Percentiles rank a stretch among this genome's conserved stretches.
Conservation (phyloP, 2,888 invertebrate species). For the Tetranychus piercei region DNA sequence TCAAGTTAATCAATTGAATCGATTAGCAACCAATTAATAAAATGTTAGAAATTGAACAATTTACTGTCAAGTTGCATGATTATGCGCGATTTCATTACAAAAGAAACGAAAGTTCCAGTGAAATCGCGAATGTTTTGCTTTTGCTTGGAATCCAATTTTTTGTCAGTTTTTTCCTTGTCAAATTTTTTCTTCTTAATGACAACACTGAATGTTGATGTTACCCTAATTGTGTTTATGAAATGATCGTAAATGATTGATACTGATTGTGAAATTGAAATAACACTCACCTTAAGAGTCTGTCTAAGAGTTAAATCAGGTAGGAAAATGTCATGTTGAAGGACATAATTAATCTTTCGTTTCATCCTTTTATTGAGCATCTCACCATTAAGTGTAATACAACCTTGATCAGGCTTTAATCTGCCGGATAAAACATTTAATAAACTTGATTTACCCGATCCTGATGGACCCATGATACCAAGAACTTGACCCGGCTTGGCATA, state of each 20-base stretch:
- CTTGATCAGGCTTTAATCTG: slow-evolving; percentile 44
- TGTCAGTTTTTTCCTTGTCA: too few species aligned
- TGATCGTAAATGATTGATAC: not conserved
- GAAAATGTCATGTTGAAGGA: slow-evolving; percentile 61
- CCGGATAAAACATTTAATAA: slow-evolving; percentile 56
- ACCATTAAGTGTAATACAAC: slow-evolving; percentile 47
- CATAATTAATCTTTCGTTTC: slow-evolving; percentile 58
- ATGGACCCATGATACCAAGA: slow-evolving; percentile 35
- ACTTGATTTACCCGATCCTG: slow-evolving; percentile 44
- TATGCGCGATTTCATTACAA: too few species aligned
- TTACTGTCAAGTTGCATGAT: too few species aligned
- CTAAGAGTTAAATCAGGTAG: slow-evolving; percentile 56
- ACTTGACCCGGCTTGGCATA: slow-evolving; percentile 55
- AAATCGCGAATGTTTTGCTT: too few species aligned
- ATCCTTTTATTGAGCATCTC: slow-evolving; percentile 47
- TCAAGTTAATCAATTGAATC: too few species aligned
- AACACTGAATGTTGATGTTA: not conserved
- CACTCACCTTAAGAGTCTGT: slow-evolving; percentile 49
- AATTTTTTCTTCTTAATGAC: not conserved
- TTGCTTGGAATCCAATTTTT: too few species aligned
- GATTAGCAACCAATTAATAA: too few species aligned
- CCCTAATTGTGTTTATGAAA: not conserved
- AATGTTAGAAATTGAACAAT: too few species aligned
- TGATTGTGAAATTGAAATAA: not conserved
- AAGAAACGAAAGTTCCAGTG: too few species aligned